A percentile compares a stretch with the other conserved stretches of the same genome.
Evolutionary conservation across 2,797 vertebrate genomes (phyloP).

Genomic region (Bryconaethiops microstoma): DNA sequence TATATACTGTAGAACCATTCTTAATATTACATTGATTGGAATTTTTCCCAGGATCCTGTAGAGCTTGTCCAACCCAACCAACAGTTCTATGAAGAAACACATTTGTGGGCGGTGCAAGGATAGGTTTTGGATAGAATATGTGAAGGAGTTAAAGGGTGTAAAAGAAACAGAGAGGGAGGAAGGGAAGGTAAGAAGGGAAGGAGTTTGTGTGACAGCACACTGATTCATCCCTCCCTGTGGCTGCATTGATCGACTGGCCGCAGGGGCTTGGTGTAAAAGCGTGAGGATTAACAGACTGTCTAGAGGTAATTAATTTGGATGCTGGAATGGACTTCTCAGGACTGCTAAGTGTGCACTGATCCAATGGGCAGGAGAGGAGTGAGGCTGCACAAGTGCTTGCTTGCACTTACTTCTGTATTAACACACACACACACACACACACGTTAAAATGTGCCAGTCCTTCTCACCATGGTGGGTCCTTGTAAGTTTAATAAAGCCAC

Average conservation of each 20-base stretch:
- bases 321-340: slow-evolving; percentile 61
- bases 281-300: slow-evolving; percentile 66
- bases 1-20: too few species aligned
- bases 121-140: neutral
- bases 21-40: too few species aligned
- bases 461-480: neutral
- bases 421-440: slow-evolving; percentile 10
- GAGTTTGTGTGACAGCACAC: slow-evolving; percentile 55
- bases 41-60: too few species aligned
- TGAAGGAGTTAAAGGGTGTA: slow-evolving; percentile 56
- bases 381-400: slow-evolving; percentile 11
- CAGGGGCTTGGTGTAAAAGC: slow-evolving; percentile 66
- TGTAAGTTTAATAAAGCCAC: slow-evolving; percentile 7
- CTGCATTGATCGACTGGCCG: slow-evolving; percentile 60
- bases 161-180: slow-evolving; percentile 33
- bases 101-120: slow-evolving; percentile 1
- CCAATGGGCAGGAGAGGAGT: slow-evolving; percentile 26
- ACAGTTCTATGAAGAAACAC: neutral
- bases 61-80: neutral
- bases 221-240: slow-evolving; percentile 47
- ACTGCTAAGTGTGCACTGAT: slow-evolving; percentile 61
- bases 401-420: slow-evolving; percentile 21
- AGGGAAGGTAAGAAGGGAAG: slow-evolving; percentile 35
- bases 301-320: slow-evolving; percentile 62
- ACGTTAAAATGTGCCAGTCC: neutral